Conservation (phyloP, 2,113 vertebrate genomes). For the Callorhinus ursinus region DNA sequence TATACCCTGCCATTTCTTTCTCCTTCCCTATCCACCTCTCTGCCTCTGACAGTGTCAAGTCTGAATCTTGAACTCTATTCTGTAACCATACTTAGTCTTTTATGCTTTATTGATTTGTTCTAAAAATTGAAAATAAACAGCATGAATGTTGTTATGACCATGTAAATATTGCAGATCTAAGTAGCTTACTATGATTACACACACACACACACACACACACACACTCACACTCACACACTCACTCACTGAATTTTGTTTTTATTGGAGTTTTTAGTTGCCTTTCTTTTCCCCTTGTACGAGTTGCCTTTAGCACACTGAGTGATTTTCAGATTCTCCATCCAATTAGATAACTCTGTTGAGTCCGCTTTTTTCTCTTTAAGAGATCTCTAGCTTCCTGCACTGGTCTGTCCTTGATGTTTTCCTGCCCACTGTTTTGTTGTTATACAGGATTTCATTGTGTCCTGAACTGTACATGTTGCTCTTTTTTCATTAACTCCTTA, state of each 20-base stretch:
- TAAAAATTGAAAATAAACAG: slow-evolving; percentile 23
- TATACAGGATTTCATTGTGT: not conserved
- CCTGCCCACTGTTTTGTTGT: not conserved
- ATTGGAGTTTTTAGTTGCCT: not conserved
- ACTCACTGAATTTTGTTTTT: not conserved
- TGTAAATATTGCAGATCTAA: not conserved
- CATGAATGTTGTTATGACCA: not conserved
- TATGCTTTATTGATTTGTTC: not conserved
- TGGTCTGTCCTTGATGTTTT: not conserved
- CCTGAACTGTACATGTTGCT: not conserved
- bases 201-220: too few species aligned
- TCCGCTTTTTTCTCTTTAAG: not conserved
- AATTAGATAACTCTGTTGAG: not conserved
- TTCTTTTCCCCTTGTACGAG: not conserved
- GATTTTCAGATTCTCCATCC: not conserved
- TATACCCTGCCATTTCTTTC: not conserved
- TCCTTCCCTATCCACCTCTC: not conserved
- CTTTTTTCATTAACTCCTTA: not conserved
- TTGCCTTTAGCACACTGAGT: not conserved
- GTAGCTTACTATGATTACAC: not conserved
- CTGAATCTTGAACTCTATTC: slow-evolving; percentile 21
- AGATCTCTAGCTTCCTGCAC: not conserved
- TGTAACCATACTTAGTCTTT: slow-evolving; percentile 1
- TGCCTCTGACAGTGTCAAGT: not conserved
- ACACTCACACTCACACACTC: too few species aligned